Base-by-base conservation (phyloP, 2,888 invertebrate genomes). In the Diplolepis rosae region DNA sequence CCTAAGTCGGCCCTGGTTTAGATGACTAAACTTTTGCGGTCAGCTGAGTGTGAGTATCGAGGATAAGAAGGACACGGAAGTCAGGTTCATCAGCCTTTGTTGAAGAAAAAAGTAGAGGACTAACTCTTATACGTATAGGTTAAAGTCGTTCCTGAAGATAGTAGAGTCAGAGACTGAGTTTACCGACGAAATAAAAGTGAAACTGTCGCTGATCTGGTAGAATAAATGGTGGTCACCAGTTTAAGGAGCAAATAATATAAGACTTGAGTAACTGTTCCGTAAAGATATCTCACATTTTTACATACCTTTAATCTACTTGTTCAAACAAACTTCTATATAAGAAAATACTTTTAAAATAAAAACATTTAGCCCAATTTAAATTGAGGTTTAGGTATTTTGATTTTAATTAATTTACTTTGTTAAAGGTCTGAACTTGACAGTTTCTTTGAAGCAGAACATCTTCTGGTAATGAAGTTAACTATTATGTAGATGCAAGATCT, bases 21-120 rank as follows among this genome's bases (percentile, higher is more conserved):
- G n/a, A n/a, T n/a, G 74, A 70, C 74, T 56, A 79, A 77, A 80
- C 79, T 80, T 81, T 69, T 69, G 70, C 73, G 71, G 74, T 75
- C 71, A 71, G 35, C 66, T 68, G 30, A 52, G 52, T 27, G 28
- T 30, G 51, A 51, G 52, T 51, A 65, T 30, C 65, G 30, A 65
- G 56, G 52, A 28, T 28, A 52, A 30, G 30, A 52, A 15, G 52
- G 52, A 52, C 28, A 30, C 52, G 52, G 52, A 52, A 52, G 52
- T 52, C 9, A 52, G 30, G 28, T 28, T 30, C 52, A 52, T 52
- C 52, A 52, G 52, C 28, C 30, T 30, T 9, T 15, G 30, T 30
- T 30, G 30, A 52, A 52, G 50, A 24, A 27, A 11, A 11, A 52
- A 52, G 7, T 30, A 15, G 30, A 30, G 15, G 18, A 13, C 52